phyloP scores from a whole-genome alignment of 1,140 invertebrate species.

The Scaptomyza montana region DNA sequence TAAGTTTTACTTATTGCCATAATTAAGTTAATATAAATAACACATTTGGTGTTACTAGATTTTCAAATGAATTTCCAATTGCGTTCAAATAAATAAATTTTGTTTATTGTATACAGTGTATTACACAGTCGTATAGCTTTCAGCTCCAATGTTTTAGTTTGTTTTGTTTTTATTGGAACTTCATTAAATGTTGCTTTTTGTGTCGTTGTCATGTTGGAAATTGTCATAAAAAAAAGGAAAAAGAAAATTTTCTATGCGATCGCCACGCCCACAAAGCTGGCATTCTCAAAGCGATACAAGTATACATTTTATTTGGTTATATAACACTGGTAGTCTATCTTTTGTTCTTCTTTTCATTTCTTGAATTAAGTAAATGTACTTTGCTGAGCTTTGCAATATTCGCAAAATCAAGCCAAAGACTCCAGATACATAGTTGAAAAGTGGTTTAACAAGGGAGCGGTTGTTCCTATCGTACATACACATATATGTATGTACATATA shows the following conservation, averaged over 20 bases:
- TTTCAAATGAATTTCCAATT: not conserved
- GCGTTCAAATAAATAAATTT: not conserved
- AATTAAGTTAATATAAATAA: no score
- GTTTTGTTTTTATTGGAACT: constrained; percentile 61
- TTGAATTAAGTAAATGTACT: not conserved
- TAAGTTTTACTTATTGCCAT: no score
- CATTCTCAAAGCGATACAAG: not conserved
- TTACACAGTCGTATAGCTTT: not conserved
- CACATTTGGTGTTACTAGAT: not conserved
- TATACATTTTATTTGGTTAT: not conserved
- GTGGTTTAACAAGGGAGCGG: not conserved
- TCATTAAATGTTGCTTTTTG: constrained; percentile 67
- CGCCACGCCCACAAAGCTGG: constrained; percentile 33
- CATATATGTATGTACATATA: no score
- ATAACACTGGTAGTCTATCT: not conserved
- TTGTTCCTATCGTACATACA: not conserved
- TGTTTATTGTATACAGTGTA: not conserved
- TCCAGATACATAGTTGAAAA: not conserved
- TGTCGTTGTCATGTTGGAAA: constrained; percentile 47
- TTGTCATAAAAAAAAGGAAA: constrained; percentile 38
- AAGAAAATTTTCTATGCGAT: constrained; percentile 38
- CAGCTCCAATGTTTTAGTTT: not conserved
- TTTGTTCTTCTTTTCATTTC: not conserved
- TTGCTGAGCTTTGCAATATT: not conserved
- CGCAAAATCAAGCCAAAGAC: not conserved